Base-by-base conservation (phyloP, 2,113 vertebrate genomes). In the Oncorhynchus masou region DNA sequence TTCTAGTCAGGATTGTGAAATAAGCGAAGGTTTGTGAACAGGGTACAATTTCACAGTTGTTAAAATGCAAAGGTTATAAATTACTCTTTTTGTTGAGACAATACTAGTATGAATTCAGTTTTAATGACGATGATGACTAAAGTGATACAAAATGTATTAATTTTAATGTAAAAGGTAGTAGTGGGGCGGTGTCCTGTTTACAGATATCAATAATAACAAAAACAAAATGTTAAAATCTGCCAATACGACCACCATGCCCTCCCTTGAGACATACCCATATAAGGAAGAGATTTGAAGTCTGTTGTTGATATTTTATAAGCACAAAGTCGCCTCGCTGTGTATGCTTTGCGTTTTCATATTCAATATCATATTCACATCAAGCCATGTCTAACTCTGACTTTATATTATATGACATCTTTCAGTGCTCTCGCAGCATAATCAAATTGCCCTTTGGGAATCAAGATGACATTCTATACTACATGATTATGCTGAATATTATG, bases 401-500 rank as follows among this genome's bases (percentile, higher is more conserved):
- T 45, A 45, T 45, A 45, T 69, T 62, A 22, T 19, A 48, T 57
- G 75, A 76, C 48, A 76, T 68, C 25, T 59, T 70, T 24, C 51
- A 68, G 20, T 31, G 77, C 78, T 80, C 73, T 59, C 72, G 19
- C 76, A 77, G 80, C 83, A 85, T 75, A 87, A 85, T 86, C 78
- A 83, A 79, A 81, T 76, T 80, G 74, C 79, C 86, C 84, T 89
- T 83, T 76, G 76, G 77, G 78, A 88, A 84, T 83, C 82, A 68
- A 60, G 84, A 85, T 88, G 79, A 85, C 81, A 86, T 88, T 83
- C 77, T 76, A 84, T 85, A 80, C 74, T 39, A 49, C 76, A 45
- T 86, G 83, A 87, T 89, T 86, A 82, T 81, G 73, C 51, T n/a
- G 57, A 80, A 88, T 79, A 75, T 80, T 84, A 85, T 81, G 84